Conservation (phyloP, 2,797 vertebrate genomes). For the Sebastes oblongus region DNA sequence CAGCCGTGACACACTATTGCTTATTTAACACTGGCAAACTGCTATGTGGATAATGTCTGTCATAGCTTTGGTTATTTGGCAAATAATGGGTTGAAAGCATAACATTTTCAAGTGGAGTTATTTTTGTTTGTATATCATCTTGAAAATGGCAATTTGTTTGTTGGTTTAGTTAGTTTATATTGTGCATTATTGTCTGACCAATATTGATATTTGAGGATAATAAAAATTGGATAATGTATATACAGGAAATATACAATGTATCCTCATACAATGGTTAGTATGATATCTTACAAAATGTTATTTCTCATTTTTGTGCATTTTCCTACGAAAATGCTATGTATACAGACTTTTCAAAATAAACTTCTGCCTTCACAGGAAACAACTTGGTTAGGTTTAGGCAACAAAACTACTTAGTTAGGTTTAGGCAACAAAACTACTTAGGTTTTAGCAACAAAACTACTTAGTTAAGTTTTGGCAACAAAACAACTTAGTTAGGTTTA, state of each 20-base stretch:
- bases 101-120: neutral
- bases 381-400: neutral
- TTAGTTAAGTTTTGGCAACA: too few relatives aligned
- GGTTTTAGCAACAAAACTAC: fast-evolving
- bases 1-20: conserved; percentile 17
- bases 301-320: neutral
- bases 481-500: too few relatives aligned
- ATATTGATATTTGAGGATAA: neutral
- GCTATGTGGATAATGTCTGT: neutral
- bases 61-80: neutral
- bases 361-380: neutral
- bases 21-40: conserved; percentile 1
- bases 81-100: neutral
- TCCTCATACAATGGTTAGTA: neutral
- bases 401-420: too few relatives aligned
- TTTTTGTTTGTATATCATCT: neutral
- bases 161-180: neutral
- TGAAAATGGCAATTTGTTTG: neutral
- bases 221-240: neutral
- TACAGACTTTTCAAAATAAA: neutral
- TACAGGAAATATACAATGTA: neutral
- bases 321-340: fast-evolving
- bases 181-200: neutral
- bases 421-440: too few relatives aligned
- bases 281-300: neutral